Conservation (phyloP, 2,888 invertebrate genomes). For the Tryphoninae sp. region DNA sequence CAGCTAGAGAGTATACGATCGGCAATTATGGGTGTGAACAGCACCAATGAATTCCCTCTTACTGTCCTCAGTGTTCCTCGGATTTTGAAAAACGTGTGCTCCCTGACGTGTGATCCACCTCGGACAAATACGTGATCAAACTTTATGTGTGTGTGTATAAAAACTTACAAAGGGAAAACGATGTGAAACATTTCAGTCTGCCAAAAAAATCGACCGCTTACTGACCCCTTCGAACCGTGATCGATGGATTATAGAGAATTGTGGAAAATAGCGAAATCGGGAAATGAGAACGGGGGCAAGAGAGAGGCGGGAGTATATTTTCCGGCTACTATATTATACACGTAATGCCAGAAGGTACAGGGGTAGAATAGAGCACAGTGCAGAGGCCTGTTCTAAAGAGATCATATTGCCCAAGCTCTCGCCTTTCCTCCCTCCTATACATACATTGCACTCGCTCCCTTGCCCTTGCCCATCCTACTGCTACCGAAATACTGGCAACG, state of each 20-base stretch:
- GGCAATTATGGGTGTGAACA: conserved; percentile 47
- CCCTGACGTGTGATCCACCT: neutral
- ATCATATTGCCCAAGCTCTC: conserved; percentile 75
- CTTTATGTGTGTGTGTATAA: neutral
- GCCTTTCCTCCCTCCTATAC: conserved; percentile 14
- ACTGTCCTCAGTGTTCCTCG: neutral
- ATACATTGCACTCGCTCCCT: conserved; percentile 38
- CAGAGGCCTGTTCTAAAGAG: conserved; percentile 73
- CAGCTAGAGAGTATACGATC: conserved; percentile 32
- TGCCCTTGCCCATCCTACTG: conserved; percentile 60
- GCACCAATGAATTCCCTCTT: conserved; percentile 14
- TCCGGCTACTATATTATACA: conserved; percentile 59
- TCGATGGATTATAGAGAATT: conserved; percentile 52
- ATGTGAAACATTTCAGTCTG: conserved; percentile 9
- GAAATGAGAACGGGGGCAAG: conserved; percentile 40
- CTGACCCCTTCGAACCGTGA: conserved; percentile 49
- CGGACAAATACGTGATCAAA: neutral
- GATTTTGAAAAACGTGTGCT: conserved; percentile 9
- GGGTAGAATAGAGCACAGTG: conserved; percentile 46
- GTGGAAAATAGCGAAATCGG: conserved; percentile 48
- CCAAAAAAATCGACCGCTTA: conserved; percentile 36
- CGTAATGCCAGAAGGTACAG: conserved; percentile 66
- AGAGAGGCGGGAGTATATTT: conserved; percentile 20
- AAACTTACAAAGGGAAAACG: neutral
- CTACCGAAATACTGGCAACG: conserved; percentile 77